Percentiles rank a stretch among this genome's conserved stretches.
Conservation (phyloP, 2,113 vertebrate species). For the Caretta caretta region DNA sequence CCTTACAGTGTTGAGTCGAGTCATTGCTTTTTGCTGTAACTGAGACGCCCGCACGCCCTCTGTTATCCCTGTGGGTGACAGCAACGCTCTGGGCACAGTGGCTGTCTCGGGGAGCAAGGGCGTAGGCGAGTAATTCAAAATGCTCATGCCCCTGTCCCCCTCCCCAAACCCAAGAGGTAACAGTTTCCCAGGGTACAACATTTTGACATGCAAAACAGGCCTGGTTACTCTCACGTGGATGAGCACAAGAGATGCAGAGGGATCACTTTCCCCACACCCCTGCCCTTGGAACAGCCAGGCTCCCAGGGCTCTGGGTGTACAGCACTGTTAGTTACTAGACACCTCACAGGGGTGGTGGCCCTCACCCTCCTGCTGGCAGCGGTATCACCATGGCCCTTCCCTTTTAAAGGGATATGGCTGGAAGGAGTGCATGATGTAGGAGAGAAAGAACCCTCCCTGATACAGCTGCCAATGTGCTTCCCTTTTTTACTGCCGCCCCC, state of each 20-base stretch:
- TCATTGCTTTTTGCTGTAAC: background rate
- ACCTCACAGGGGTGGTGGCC: background rate
- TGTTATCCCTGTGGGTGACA: background rate
- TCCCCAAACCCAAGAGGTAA: background rate
- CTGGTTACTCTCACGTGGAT: background rate
- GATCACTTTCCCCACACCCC: too few relatives aligned
- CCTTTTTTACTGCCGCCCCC: too few relatives aligned
- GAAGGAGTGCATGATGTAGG: background rate
- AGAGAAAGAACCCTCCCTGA: too few relatives aligned
- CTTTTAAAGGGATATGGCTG: background rate
- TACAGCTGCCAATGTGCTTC: too few relatives aligned
- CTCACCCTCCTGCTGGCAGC: background rate
- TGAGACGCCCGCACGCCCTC: background rate
- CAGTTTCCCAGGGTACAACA: background rate
- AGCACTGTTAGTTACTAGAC: background rate
- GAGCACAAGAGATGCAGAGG: background rate
- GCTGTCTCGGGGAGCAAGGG: background rate
- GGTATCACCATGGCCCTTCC: background rate
- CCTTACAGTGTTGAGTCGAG: background rate
- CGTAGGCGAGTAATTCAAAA: background rate
- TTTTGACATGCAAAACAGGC: background rate
- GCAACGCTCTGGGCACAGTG: background rate
- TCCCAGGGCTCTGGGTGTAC: background rate
- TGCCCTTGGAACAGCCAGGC: background rate
- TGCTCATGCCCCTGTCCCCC: accelerated